phyloP scores from a whole-genome alignment of 1,140 invertebrate genomes.

The Drosophila ficusphila region DNA sequence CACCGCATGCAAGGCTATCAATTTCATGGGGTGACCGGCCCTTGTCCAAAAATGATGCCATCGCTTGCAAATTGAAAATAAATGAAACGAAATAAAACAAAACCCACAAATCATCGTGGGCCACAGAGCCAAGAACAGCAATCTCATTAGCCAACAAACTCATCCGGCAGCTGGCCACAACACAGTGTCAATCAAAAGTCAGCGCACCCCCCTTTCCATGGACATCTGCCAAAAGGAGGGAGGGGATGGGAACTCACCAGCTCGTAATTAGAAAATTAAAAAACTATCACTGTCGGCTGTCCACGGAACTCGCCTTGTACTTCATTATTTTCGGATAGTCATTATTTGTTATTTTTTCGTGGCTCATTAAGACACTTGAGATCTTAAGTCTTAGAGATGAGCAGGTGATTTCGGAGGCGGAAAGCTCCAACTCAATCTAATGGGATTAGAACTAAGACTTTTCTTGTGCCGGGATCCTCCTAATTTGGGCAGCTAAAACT shows the following conservation, averaged over 20 bases:
- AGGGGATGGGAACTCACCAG: constrained; percentile 3
- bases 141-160: constrained; percentile 35
- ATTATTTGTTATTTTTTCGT: not conserved
- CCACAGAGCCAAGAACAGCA: constrained; percentile 21
- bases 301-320: constrained; percentile 4
- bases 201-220: not conserved
- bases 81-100: constrained; percentile 11
- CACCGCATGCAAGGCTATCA: constrained; percentile 5
- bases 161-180: constrained; percentile 71
- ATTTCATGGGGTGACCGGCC: constrained; percentile 17
- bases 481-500: not conserved
- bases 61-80: constrained; percentile 27
- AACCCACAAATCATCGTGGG: constrained; percentile 25
- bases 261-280: constrained; percentile 46
- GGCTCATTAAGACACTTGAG: constrained; percentile 34
- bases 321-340: constrained; percentile 9
- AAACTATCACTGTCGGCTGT: constrained; percentile 25
- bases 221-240: constrained; percentile 31
- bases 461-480: not conserved
- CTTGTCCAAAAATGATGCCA: constrained; percentile 40
- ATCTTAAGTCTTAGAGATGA: not conserved
- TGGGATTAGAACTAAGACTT: not conserved
- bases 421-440: not conserved
- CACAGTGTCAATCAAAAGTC: constrained; percentile 67
- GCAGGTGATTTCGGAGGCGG: not conserved